Conservation (phyloP, 1,140 invertebrate genomes). For the Phocides pigmalion region DNA sequence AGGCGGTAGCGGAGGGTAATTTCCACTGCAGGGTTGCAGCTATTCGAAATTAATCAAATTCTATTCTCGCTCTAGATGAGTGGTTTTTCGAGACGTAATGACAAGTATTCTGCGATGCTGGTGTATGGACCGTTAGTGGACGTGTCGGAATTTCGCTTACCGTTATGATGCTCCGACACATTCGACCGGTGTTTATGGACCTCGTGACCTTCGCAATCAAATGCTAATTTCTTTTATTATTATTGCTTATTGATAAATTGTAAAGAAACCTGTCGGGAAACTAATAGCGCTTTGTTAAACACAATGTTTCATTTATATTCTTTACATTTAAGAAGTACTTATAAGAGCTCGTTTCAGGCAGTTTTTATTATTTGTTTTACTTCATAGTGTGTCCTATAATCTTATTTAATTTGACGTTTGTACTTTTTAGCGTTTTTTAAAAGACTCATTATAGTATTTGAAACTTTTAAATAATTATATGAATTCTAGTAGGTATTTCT, state of each 20-base stretch:
- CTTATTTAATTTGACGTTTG: no score
- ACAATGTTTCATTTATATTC: background rate
- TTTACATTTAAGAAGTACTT: background rate
- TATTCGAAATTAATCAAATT: conserved; percentile 12
- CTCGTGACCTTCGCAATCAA: conserved; percentile 21
- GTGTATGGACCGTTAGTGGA: conserved; percentile 60
- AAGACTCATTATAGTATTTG: no score
- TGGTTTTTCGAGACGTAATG: conserved; percentile 48
- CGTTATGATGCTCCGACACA: conserved; percentile 46
- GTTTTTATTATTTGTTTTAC: no score
- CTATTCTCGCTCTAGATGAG: conserved; percentile 38
- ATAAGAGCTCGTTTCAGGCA: no score
- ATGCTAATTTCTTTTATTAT: conserved; percentile 22
- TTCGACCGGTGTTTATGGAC: conserved; percentile 9
- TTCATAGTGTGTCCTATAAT: background rate
- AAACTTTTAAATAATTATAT: no score
- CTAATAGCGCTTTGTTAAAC: background rate
- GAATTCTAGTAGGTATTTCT: no score
- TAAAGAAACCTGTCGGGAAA: no score
- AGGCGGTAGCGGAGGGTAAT: no score
- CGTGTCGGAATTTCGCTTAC: conserved; percentile 60
- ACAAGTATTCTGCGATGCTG: conserved; percentile 51
- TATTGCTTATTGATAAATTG: background rate
- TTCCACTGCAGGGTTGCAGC: no score
- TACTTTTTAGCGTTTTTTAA: no score